Conservation (phyloP, 2,113 vertebrate species). For the Etia nguti region DNA sequence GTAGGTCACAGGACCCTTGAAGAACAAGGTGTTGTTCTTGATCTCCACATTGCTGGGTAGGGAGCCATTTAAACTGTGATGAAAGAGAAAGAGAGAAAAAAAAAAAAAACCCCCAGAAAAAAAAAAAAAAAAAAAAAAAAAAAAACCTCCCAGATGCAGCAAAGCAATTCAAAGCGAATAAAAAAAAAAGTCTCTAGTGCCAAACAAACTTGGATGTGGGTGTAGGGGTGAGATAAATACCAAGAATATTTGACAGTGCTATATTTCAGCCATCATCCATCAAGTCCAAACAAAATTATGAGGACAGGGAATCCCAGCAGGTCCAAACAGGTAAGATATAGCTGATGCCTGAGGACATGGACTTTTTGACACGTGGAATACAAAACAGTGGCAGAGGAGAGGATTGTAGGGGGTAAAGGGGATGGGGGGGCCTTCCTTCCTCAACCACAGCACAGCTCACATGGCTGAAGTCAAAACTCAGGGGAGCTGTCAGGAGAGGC, state of each 20-base stretch:
- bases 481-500: slow-evolving; percentile 46
- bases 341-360: slow-evolving; percentile 30
- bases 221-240: slow-evolving; percentile 40
- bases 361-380: slow-evolving; percentile 18
- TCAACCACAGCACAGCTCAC: slow-evolving; percentile 4
- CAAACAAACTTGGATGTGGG: slow-evolving; percentile 26
- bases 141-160: neutral
- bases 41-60: slow-evolving; percentile 87
- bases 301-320: slow-evolving; percentile 50
- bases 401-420: neutral
- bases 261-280: slow-evolving; percentile 57
- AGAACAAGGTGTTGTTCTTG: slow-evolving; percentile 93
- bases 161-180: slow-evolving; percentile 26
- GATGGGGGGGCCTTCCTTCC: neutral
- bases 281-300: slow-evolving; percentile 54
- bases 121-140: neutral
- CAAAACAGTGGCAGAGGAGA: neutral
- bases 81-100: neutral
- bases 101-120: neutral
- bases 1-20: slow-evolving; percentile 86
- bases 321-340: slow-evolving; percentile 54
- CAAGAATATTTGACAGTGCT: slow-evolving; percentile 48
- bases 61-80: slow-evolving; percentile 86
- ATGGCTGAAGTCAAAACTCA: slow-evolving; percentile 40
- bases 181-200: slow-evolving; percentile 35